Evolutionary conservation across 2,888 invertebrate species (phyloP).

Genomic region (Drosophila birchii): DNA sequence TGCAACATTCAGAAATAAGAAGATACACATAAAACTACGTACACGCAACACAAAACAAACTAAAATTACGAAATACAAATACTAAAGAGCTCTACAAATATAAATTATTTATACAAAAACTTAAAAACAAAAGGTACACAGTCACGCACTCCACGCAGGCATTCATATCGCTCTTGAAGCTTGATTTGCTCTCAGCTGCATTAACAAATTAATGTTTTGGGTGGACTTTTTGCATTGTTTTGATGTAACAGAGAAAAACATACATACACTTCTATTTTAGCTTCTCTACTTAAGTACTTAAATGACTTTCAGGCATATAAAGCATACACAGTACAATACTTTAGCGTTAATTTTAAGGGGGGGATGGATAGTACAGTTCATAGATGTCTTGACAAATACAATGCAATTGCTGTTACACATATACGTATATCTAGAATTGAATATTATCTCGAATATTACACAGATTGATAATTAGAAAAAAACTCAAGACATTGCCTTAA

Average conservation of each 20-base stretch:
- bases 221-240: slow-evolving; percentile 44
- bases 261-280: slow-evolving; percentile 23
- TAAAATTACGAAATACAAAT: slow-evolving; percentile 31
- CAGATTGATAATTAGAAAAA: slow-evolving; percentile 50
- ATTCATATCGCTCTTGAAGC: slow-evolving; percentile 24
- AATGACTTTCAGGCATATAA: slow-evolving; percentile 49
- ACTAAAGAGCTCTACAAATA: slow-evolving; percentile 7
- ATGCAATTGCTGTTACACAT: slow-evolving; percentile 29
- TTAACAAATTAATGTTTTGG: slow-evolving; percentile 22
- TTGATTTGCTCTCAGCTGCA: slow-evolving; percentile 15
- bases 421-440: slow-evolving; percentile 45
- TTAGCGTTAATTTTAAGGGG: slow-evolving; percentile 46
- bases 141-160: slow-evolving; percentile 27
- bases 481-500: slow-evolving; percentile 41
- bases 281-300: slow-evolving; percentile 54
- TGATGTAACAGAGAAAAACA: slow-evolving; percentile 31
- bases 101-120: slow-evolving; percentile 28
- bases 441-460: slow-evolving; percentile 60
- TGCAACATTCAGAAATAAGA: slow-evolving; percentile 44
- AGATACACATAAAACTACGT: slow-evolving; percentile 42
- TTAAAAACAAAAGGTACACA: slow-evolving; percentile 26
- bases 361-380: slow-evolving; percentile 29
- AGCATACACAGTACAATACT: slow-evolving; percentile 66
- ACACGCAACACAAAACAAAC: slow-evolving; percentile 43
- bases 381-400: slow-evolving; percentile 60